These are phyloP conservation scores for Ageneiosus marmoratus DNA, from an alignment of 2,113 vertebrate species.

Conservation along the genomic window DNA sequence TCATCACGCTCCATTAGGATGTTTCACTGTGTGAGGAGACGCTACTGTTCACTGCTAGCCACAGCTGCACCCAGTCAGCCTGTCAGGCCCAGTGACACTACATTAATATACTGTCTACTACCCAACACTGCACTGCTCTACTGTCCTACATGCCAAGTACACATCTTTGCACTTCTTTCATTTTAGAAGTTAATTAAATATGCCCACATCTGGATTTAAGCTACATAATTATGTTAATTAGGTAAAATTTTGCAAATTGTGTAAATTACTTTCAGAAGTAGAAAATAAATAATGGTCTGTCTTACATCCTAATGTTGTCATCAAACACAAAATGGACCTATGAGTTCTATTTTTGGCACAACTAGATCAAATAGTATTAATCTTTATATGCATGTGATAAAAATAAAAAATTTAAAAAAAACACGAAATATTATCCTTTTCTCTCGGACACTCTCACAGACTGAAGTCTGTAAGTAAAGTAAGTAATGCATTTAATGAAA, in stretches of 20 bases:
- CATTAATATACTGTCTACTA: conserved; percentile 18
- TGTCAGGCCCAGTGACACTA: conserved; percentile 21
- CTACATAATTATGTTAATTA: conserved; percentile 3
- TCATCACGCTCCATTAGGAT: conserved; percentile 86
- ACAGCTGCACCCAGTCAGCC: conserved; percentile 77
- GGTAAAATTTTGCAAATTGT: background rate
- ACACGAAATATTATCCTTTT: no score
- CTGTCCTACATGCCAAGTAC: background rate
- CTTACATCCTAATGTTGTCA: background rate
- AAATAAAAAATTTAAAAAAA: background rate
- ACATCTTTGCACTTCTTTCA: conserved; percentile 2
- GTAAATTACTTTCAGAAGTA: conserved; percentile 3
- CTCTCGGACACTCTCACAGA: no score
- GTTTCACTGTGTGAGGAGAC: conserved; percentile 82
- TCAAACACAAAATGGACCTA: background rate
- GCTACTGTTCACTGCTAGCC: conserved; percentile 77
- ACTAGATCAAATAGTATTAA: background rate
- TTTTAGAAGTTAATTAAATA: background rate
- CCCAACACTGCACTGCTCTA: conserved; percentile 3
- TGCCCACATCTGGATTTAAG: background rate
- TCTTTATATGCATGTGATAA: background rate
- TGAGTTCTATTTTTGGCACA: background rate
- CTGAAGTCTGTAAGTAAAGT: no score
- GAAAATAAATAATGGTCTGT: background rate
- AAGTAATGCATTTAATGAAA: no score